phyloP scores from a whole-genome alignment of 2,888 invertebrate species.

The Endotricha flammealis region DNA sequence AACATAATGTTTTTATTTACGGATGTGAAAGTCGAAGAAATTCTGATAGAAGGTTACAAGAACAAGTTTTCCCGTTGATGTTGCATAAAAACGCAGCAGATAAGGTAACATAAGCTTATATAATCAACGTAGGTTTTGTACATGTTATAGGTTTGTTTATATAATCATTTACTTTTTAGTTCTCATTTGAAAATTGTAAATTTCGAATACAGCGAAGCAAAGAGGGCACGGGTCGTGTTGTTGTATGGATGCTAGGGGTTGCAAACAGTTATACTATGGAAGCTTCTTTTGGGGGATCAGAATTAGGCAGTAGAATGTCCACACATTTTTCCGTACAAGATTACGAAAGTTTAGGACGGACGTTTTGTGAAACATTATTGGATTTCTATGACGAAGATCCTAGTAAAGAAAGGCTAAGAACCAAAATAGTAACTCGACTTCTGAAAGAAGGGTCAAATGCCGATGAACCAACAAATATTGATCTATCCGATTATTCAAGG shows the following conservation, averaged over 20 bases:
- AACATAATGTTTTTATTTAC: conserved; percentile 97
- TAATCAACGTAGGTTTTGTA: not conserved
- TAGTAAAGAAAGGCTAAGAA: conserved; percentile 87
- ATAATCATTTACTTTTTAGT: conserved; percentile 70
- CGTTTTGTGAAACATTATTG: conserved; percentile 94
- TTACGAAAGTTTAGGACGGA: conserved; percentile 85
- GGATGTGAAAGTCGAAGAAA: conserved; percentile 94
- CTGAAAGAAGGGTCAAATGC: conserved; percentile 91
- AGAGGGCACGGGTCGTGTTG: conserved; percentile 96
- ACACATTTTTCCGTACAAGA: conserved; percentile 90
- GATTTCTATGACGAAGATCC: conserved; percentile 94
- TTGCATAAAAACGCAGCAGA: conserved; percentile 94
- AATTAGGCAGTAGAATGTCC: conserved; percentile 86
- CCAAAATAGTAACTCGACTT: conserved; percentile 88
- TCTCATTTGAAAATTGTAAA: conserved; percentile 95
- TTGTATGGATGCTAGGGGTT: conserved; percentile 97
- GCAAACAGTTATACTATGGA: conserved; percentile 97
- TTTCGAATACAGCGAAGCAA: conserved; percentile 95
- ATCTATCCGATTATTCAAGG: conserved; percentile 93
- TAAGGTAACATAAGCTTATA: conserved; percentile 77
- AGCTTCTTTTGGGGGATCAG: conserved; percentile 95
- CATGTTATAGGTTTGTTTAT: not conserved
- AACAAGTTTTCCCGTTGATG: conserved; percentile 97
- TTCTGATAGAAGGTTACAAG: conserved; percentile 87
- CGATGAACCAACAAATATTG: conserved; percentile 92